Percentiles rank a stretch among this genome's conserved stretches.
These are phyloP conservation scores for Parazoanthus swiftii DNA, from an alignment of 92 coral and sea anemone genomes.

Conservation along the genomic window DNA sequence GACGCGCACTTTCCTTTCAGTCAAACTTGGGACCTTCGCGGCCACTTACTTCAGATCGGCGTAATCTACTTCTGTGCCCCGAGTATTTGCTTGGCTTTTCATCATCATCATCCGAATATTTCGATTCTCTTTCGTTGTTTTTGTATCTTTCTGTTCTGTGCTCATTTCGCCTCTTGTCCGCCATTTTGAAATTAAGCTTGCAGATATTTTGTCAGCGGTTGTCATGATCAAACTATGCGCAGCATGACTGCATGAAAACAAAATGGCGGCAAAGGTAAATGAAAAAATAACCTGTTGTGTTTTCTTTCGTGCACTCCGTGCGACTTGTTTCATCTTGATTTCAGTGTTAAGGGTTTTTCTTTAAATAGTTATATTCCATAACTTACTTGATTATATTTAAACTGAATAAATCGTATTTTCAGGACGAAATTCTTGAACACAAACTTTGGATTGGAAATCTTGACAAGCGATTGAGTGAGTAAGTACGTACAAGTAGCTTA, in stretches of 20 bases:
- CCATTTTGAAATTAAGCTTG: slow-evolving; percentile 68
- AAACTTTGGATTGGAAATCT: slow-evolving; percentile 95
- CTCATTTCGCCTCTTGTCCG: slow-evolving; percentile 49
- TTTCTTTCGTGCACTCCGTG: not conserved
- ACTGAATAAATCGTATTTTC: not conserved
- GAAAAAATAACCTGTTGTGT: not conserved
- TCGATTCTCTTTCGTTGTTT: slow-evolving; percentile 25
- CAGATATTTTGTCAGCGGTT: slow-evolving; percentile 36
- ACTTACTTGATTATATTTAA: not conserved
- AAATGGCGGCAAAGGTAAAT: slow-evolving; percentile 56
- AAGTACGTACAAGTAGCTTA: slow-evolving; percentile 29
- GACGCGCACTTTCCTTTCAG: no score
- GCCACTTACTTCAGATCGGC: slow-evolving; percentile 22
- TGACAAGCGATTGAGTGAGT: slow-evolving; percentile 95
- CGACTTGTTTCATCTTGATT: not conserved
- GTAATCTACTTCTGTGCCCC: slow-evolving; percentile 24
- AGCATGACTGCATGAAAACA: not conserved
- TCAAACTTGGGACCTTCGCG: no score
- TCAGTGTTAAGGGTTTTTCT: not conserved
- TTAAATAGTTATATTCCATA: not conserved
- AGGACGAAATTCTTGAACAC: slow-evolving; percentile 51
- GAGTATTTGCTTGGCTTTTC: not conserved
- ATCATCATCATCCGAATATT: not conserved
- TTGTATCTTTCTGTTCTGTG: slow-evolving; percentile 37
- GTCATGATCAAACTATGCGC: slow-evolving; percentile 19